Percentiles rank a stretch among this genome's conserved stretches.
phyloP scores from a whole-genome alignment of 2,797 vertebrate genomes.

The Anguilla megastoma region DNA sequence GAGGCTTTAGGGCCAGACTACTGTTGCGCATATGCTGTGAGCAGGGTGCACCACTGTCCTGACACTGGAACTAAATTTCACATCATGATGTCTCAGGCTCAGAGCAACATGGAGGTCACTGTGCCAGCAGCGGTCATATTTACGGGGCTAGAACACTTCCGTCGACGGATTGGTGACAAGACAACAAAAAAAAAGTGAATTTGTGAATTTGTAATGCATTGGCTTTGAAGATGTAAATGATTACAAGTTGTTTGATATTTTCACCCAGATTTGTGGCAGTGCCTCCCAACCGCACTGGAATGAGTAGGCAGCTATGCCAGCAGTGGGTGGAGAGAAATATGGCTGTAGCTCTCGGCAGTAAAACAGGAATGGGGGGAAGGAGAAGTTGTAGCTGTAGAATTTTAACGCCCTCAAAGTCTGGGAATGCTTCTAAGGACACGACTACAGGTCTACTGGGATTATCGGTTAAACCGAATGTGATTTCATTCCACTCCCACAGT shows the following conservation, averaged over 20 bases:
- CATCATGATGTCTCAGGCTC: neutral
- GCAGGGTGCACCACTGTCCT: neutral
- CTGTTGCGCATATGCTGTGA: neutral
- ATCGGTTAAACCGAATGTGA: neutral
- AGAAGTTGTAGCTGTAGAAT: constrained; percentile 6
- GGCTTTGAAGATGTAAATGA: neutral
- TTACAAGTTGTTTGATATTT: neutral
- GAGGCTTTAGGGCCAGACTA: neutral
- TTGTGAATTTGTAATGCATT: neutral
- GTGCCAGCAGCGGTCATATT: neutral
- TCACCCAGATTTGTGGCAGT: neutral
- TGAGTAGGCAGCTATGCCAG: neutral
- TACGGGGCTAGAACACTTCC: neutral
- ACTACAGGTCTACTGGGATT: neutral
- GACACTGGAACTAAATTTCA: neutral
- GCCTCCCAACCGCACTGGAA: neutral
- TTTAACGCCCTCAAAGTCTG: neutral
- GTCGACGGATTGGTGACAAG: neutral
- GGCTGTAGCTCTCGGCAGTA: neutral
- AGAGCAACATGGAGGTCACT: neutral
- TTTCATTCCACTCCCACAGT: neutral
- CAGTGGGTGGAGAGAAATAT: neutral
- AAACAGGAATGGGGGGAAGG: neutral
- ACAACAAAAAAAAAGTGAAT: neutral
- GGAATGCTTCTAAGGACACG: neutral